Base-by-base conservation (phyloP, 2,797 vertebrate genomes). In the Lithobates sylvaticus region DNA sequence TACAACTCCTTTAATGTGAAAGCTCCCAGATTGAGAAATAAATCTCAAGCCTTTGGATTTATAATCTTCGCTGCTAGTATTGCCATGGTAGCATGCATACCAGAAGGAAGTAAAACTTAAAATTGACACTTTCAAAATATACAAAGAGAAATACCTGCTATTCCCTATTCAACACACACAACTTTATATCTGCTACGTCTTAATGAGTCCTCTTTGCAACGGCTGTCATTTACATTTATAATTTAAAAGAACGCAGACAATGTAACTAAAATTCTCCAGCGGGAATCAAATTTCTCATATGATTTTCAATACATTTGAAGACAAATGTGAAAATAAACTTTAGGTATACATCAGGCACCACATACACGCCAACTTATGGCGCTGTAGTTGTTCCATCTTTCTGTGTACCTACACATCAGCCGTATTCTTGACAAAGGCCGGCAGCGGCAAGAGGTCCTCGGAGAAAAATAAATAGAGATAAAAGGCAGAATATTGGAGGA, bases 401-500 rank as follows among this genome's bases (percentile, higher is more conserved):
- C 34, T 73, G 47, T 72, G 75, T 61, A 71, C 54, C 32, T 78
- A 61, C 71, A 67, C 74, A 73, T 76, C 50, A 82, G 54, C 26
- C 54, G 27, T 70, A 75, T 67, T 13, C 68, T 76, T 82, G 72
- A 80, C 85, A 86, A 82, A 81, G 85, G 78, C 78, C 78, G 79
- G 85, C 79, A 82, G 68, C 78, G n/a, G 85, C 78, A 77, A 86
- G 78, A 80, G 73, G 79, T 76, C 73, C 78, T 76, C 10, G 12
- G 78, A 84, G 26, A 77, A 78, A 88, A 79, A 44, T 88, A 69
- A 71, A 88, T 58, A 71, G 65, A 76, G 34, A 68, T 88, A 79
- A 83, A 74, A 76, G 36, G 79, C 0, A 74, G 36, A 73, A 69
- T 68, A 29, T 27, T 81, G 82, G 76, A 86, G 78, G 4, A 67